Evolutionary conservation across 2,888 invertebrate species (phyloP).

Genomic region (Scaptomyza parva): DNA sequence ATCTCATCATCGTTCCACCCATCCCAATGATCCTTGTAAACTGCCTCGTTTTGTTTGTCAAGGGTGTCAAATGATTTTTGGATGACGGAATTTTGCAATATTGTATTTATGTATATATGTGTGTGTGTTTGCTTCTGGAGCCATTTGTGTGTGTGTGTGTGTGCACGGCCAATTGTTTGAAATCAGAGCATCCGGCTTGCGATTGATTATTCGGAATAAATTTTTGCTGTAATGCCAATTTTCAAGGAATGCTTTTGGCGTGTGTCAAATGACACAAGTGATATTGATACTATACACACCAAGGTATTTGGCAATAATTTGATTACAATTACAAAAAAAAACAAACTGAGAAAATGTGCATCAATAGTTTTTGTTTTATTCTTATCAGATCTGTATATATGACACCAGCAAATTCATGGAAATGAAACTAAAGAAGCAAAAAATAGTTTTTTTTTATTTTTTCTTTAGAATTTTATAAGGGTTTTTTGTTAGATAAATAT

Average conservation of each 20-base stretch:
- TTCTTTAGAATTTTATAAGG: too few species aligned
- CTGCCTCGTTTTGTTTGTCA: slow-evolving; percentile 29
- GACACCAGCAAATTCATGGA: slow-evolving; percentile 46
- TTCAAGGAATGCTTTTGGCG: slow-evolving; percentile 59
- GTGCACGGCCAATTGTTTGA: slow-evolving; percentile 71
- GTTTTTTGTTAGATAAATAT: too few species aligned
- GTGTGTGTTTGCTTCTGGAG: slow-evolving; percentile 27
- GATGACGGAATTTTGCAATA: slow-evolving; percentile 72
- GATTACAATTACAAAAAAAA: slow-evolving; percentile 43
- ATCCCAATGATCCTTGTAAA: slow-evolving; percentile 59
- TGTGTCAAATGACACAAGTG: slow-evolving; percentile 60
- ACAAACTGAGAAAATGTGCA: neutral
- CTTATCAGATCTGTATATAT: slow-evolving; percentile 59
- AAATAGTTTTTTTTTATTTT: neutral
- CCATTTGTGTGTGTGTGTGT: slow-evolving; percentile 33
- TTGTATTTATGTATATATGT: slow-evolving; percentile 59
- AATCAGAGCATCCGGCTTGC: slow-evolving; percentile 64
- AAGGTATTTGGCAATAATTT: slow-evolving; percentile 20
- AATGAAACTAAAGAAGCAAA: neutral
- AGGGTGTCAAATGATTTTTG: slow-evolving; percentile 64
- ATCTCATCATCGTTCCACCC: slow-evolving; percentile 31
- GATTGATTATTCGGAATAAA: slow-evolving; percentile 23
- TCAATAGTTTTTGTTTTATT: slow-evolving; percentile 2
- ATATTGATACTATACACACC: slow-evolving; percentile 17
- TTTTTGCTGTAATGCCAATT: slow-evolving; percentile 26